phyloP scores from a whole-genome alignment of 2,888 invertebrate genomes.

The Torymus tubicola region DNA sequence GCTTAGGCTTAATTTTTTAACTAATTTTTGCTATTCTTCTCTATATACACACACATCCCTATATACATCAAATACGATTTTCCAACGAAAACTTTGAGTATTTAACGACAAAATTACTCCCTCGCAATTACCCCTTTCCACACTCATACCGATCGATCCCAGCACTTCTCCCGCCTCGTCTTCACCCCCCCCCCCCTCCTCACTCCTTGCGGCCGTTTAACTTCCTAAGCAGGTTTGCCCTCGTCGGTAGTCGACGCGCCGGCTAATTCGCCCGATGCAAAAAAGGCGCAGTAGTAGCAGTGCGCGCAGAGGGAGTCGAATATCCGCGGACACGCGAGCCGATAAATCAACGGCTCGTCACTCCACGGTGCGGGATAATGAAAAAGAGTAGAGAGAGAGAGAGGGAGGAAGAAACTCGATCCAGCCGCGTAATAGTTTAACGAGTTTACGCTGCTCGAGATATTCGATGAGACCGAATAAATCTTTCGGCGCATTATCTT shows the following conservation, averaged over 20 bases:
- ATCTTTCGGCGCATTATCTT: slow-evolving; percentile 50
- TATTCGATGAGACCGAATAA: slow-evolving; percentile 35
- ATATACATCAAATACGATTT: too few species aligned
- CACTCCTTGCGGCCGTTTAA: slow-evolving; percentile 20
- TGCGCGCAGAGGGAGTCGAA: neutral
- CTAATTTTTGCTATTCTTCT: too few species aligned
- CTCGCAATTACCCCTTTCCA: too few species aligned
- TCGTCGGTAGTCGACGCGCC: neutral
- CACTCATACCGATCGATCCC: too few species aligned
- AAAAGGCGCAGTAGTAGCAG: neutral
- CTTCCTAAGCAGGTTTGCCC: slow-evolving; percentile 15
- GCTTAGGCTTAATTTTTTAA: too few species aligned
- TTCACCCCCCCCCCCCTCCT: too few species aligned
- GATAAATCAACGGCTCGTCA: slow-evolving; percentile 48
- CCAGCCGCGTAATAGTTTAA: slow-evolving; percentile 49
- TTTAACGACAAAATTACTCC: too few species aligned
- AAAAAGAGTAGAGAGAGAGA: neutral
- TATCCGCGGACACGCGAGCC: slow-evolving; percentile 30
- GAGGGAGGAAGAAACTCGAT: slow-evolving; percentile 48
- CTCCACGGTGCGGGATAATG: neutral
- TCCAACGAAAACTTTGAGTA: too few species aligned
- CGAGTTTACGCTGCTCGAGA: slow-evolving; percentile 33
- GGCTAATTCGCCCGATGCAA: slow-evolving; percentile 10
- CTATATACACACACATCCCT: too few species aligned
- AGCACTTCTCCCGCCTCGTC: too few species aligned